phyloP scores from a whole-genome alignment of 2,888 invertebrate species.

The Lycia hirtaria region DNA sequence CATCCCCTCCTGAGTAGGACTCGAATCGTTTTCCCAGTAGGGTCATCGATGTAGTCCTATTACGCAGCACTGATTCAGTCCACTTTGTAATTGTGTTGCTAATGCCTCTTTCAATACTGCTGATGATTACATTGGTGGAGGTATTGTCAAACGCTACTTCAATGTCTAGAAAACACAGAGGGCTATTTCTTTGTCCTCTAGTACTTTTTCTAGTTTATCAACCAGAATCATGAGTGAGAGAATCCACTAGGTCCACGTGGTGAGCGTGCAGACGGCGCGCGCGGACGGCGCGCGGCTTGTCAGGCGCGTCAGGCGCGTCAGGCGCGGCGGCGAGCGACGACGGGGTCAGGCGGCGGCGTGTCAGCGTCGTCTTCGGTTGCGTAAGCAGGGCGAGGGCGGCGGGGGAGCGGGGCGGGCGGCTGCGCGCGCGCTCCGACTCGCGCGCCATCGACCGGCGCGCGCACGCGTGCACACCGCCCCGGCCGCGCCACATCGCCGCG shows the following conservation, averaged over 20 bases:
- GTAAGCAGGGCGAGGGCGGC: conserved; percentile 41
- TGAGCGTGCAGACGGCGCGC: neutral
- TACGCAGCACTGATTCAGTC: too few species aligned
- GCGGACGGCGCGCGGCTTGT: neutral
- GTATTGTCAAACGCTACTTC: too few species aligned
- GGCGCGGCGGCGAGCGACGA: conserved; percentile 28
- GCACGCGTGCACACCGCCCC: conserved; percentile 47
- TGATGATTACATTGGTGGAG: too few species aligned
- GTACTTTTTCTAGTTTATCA: too few species aligned
- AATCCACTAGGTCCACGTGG: neutral
- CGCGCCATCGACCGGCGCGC: conserved; percentile 41
- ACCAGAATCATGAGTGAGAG: too few species aligned
- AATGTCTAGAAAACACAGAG: too few species aligned
- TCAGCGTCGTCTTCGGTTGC: conserved; percentile 49
- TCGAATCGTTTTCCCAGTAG: too few species aligned
- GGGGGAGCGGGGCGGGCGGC: conserved; percentile 29
- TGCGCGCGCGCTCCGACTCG: conserved; percentile 37
- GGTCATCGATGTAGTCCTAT: too few species aligned
- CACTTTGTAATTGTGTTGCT: too few species aligned
- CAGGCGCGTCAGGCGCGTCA: conserved; percentile 15
- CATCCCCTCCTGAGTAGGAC: too few species aligned
- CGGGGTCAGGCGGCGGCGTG: conserved; percentile 23
- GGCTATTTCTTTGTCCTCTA: too few species aligned
- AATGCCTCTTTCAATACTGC: too few species aligned
- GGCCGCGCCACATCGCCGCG: conserved; percentile 46